Percentiles rank a stretch among this genome's conserved stretches.
These are phyloP conservation scores for Rhinopithecus roxellana DNA, from an alignment of 2,113 vertebrate species.

Conservation along the genomic window DNA sequence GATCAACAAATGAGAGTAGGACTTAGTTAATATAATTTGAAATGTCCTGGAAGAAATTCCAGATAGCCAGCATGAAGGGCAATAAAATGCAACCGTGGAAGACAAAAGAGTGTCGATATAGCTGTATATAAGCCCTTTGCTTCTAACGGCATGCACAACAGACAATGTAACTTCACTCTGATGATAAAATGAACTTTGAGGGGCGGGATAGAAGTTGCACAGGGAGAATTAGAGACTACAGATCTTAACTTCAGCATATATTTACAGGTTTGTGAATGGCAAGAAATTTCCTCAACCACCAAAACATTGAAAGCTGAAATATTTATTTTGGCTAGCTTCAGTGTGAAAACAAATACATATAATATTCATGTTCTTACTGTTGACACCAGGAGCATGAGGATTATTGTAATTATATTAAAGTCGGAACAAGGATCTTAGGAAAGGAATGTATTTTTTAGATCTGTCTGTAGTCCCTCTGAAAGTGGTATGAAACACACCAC, in stretches of 20 bases:
- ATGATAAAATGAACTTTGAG: background rate
- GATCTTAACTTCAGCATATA: background rate
- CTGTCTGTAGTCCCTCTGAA: constrained; percentile 70
- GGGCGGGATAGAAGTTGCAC: background rate
- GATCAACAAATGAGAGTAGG: background rate
- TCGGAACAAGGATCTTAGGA: constrained; percentile 10
- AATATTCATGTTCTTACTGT: constrained; percentile 61
- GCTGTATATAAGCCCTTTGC: constrained; percentile 68
- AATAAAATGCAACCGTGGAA: constrained; percentile 63
- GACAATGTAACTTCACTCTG: constrained; percentile 39
- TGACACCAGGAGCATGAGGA: constrained; percentile 29
- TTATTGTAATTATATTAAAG: constrained; percentile 58
- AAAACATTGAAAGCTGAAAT: constrained; percentile 18
- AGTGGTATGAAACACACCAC: constrained; percentile 76
- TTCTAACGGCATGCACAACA: constrained; percentile 63
- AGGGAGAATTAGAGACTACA: constrained; percentile 20
- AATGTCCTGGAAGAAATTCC: constrained; percentile 44
- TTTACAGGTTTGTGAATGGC: constrained; percentile 43
- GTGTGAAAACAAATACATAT: constrained; percentile 43
- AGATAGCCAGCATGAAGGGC: constrained; percentile 53
- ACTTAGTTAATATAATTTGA: constrained; percentile 58
- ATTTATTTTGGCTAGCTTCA: constrained; percentile 72
- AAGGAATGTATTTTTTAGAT: constrained; percentile 33
- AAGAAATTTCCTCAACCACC: constrained; percentile 15
- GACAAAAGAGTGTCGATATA: constrained; percentile 63